phyloP scores from a whole-genome alignment of 2,113 vertebrate genomes.

The Penelope pileata region DNA sequence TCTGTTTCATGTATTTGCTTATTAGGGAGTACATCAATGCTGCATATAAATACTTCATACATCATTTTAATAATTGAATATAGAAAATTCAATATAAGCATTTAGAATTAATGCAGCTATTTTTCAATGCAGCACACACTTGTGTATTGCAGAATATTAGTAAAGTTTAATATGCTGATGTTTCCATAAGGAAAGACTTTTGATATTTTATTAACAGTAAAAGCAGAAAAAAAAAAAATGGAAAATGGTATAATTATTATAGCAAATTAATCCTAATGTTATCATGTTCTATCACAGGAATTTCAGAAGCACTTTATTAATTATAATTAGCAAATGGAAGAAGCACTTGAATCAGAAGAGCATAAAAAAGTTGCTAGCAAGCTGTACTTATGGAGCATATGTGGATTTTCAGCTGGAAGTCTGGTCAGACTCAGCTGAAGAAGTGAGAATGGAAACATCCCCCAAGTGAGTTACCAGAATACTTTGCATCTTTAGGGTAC shows the following conservation, averaged over 20 bases:
- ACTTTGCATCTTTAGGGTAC: neutral
- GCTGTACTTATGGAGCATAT: neutral
- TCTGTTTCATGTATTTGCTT: conserved; percentile 49
- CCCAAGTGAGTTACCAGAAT: neutral
- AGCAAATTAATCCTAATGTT: neutral
- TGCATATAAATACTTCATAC: conserved; percentile 53
- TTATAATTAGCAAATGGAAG: conserved; percentile 32
- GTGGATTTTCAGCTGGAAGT: neutral
- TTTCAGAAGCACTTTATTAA: conserved; percentile 19
- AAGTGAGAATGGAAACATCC: neutral
- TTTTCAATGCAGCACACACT: conserved; percentile 15
- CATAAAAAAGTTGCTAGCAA: neutral
- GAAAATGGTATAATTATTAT: neutral
- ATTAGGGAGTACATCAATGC: neutral
- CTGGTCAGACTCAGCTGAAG: neutral
- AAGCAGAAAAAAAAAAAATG: conserved; percentile 12
- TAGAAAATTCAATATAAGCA: conserved; percentile 34
- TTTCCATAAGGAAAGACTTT: conserved; percentile 13
- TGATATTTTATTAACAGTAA: neutral
- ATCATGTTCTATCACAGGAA: neutral
- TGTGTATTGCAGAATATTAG: neutral
- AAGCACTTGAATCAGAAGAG: conserved; percentile 17
- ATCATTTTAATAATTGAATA: conserved; percentile 62
- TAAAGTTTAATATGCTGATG: conserved; percentile 6
- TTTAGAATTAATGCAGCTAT: conserved; percentile 38